phyloP scores from a whole-genome alignment of 2,888 invertebrate genomes.

The Prosapia bicincta region DNA sequence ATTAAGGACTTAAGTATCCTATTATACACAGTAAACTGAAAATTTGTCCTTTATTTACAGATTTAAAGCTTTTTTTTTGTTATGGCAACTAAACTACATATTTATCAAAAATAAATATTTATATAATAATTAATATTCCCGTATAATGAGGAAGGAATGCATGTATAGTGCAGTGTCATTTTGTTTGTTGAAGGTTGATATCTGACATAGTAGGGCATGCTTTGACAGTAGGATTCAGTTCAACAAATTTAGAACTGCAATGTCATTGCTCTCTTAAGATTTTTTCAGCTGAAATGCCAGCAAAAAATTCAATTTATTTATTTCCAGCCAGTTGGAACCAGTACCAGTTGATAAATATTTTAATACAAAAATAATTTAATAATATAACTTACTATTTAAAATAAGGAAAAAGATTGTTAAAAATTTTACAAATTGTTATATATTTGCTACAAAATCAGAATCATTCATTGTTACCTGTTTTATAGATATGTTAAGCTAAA shows the following conservation, averaged over 20 bases:
- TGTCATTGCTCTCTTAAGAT: not conserved
- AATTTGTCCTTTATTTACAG: too few relatives aligned
- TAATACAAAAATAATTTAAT: not conserved
- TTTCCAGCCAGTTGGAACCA: not conserved
- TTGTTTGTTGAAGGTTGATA: not conserved
- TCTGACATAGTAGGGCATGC: not conserved
- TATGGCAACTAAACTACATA: too few relatives aligned
- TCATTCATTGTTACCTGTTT: not conserved
- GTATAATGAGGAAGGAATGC: not conserved
- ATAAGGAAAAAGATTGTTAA: not conserved
- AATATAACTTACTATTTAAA: not conserved
- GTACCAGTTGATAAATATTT: not conserved
- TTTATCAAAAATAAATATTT: too few relatives aligned
- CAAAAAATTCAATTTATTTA: not conserved
- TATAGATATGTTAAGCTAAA: not conserved
- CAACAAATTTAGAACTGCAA: not conserved
- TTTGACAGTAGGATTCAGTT: not conserved
- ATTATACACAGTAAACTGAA: too few relatives aligned
- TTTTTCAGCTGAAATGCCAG: not conserved
- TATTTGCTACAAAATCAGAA: not conserved
- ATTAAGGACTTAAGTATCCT: too few relatives aligned
- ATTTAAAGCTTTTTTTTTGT: too few relatives aligned
- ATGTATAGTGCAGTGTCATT: not conserved
- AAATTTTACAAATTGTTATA: slow-evolving; percentile 2
- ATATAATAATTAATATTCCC: too few relatives aligned